Conservation (phyloP, 1,140 invertebrate genomes). For the Lepidurus couesii region DNA sequence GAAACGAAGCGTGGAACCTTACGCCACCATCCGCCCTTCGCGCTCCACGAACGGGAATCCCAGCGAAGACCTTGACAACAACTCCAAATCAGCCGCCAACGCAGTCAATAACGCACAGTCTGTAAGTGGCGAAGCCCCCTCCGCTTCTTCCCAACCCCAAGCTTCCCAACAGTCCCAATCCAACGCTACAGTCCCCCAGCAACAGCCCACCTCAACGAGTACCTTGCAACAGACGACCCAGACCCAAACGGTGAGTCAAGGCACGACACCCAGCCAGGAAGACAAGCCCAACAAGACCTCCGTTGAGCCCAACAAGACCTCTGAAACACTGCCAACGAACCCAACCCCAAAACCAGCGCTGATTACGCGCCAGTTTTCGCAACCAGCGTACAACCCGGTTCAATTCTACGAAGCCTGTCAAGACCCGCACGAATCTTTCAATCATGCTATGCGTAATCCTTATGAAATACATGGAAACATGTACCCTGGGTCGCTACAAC, state of each 20-base stretch:
- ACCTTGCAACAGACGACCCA: constrained; percentile 29
- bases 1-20: constrained; percentile 46
- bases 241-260: constrained; percentile 20
- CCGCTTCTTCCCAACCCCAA: not conserved
- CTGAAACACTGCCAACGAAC: constrained; percentile 12
- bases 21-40: constrained; percentile 40
- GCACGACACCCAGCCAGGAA: not conserved
- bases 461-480: not conserved
- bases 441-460: not conserved
- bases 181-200: constrained; percentile 40
- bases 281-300: not conserved
- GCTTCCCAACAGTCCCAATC: not conserved
- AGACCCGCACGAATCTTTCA: not conserved
- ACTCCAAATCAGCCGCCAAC: constrained; percentile 29
- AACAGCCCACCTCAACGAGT: constrained; percentile 34
- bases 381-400: not conserved
- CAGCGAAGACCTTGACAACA: constrained; percentile 35
- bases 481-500: not conserved
- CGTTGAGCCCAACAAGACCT: not conserved
- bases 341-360: not conserved
- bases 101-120: not conserved
- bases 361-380: not conserved
- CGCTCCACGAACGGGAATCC: constrained; percentile 16
- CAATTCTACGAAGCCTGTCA: not conserved
- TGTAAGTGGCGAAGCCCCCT: not conserved